Percentiles rank a stretch among this genome's conserved stretches.
Evolutionary conservation across 2,797 vertebrate genomes (phyloP).

Genomic region (Eulemur mongoz): DNA sequence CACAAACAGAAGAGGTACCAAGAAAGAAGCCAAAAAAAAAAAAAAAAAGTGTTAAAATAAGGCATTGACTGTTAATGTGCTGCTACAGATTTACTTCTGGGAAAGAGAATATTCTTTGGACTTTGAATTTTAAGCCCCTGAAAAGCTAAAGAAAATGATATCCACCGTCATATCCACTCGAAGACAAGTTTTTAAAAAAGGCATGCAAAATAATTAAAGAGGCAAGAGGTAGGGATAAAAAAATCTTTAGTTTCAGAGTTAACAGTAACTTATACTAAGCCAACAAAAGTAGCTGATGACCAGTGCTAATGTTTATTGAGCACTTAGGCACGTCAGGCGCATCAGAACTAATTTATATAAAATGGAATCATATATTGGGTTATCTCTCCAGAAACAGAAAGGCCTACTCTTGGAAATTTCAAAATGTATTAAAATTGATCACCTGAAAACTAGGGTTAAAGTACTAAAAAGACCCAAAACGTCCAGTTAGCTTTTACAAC

Average conservation of each 20-base stretch:
- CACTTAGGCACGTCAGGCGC: not conserved
- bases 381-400: not conserved
- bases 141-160: conserved; percentile 41
- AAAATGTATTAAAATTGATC: conserved; percentile 56
- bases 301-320: not conserved
- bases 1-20: conserved; percentile 18
- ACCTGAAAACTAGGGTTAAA: not conserved
- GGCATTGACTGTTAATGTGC: not conserved
- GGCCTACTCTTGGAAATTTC: not conserved
- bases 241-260: conserved; percentile 24
- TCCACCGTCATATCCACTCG: conserved; percentile 24
- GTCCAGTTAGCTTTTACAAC: not conserved
- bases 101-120: not conserved
- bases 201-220: conserved; percentile 21
- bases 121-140: conserved; percentile 4
- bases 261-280: not conserved
- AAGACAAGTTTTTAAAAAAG: not conserved
- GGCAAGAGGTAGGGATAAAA: not conserved
- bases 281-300: not conserved
- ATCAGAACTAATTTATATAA: conserved; percentile 15
- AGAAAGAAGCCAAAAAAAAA: not conserved
- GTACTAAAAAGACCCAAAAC: conserved; percentile 22
- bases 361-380: not conserved
- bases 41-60: not conserved
- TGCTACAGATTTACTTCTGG: conserved; percentile 18